These are phyloP conservation scores for Parambassis ranga DNA, from an alignment of 2,797 vertebrate genomes.

Conservation along the genomic window DNA sequence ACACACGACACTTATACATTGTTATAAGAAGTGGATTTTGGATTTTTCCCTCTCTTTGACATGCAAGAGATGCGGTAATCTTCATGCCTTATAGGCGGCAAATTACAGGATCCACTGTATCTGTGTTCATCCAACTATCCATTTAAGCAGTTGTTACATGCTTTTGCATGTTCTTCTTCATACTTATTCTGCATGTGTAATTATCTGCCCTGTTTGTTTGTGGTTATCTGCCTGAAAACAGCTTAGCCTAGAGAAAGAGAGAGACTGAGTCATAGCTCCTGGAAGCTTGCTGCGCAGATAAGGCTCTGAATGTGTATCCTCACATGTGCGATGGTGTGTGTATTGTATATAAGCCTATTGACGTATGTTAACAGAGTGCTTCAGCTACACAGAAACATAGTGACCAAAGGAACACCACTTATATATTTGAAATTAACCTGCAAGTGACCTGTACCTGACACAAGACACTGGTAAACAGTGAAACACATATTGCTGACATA, in stretches of 20 bases:
- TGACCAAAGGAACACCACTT: no score
- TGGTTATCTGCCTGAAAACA: conserved; percentile 49
- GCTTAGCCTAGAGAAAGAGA: conserved; percentile 33
- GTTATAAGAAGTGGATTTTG: no score
- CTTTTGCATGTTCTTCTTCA: conserved; percentile 25
- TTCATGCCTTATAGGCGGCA: not conserved
- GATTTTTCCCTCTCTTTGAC: no score
- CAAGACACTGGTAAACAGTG: not conserved
- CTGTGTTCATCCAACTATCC: conserved; percentile 13
- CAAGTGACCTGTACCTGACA: not conserved
- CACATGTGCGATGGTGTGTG: conserved; percentile 11
- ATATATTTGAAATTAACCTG: no score
- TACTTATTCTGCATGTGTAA: conserved; percentile 33
- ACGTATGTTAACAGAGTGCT: conserved; percentile 8
- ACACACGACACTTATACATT: conserved; percentile 5
- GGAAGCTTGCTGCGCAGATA: conserved; percentile 35
- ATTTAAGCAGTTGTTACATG: conserved; percentile 23
- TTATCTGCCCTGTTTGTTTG: conserved; percentile 58
- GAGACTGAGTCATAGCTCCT: conserved; percentile 33
- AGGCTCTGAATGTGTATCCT: conserved; percentile 15
- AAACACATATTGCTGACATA: conserved; percentile 3
- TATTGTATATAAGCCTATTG: not conserved
- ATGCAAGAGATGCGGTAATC: no score
- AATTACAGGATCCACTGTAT: not conserved
- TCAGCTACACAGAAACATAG: not conserved